phyloP scores from a whole-genome alignment of 1,140 invertebrate species.

The Pogonomyrmex barbatus region DNA sequence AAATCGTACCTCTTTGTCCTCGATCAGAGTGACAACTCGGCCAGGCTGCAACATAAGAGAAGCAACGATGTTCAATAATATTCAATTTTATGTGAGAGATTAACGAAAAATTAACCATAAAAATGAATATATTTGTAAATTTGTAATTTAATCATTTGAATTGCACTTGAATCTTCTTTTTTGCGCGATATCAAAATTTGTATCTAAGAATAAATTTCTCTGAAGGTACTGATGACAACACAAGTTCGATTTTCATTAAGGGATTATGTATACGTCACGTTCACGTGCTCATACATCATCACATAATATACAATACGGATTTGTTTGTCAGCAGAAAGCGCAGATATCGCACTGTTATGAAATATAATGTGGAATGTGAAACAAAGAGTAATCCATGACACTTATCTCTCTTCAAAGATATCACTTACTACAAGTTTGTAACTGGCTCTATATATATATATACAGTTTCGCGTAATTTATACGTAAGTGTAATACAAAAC shows the following conservation, averaged over 20 bases:
- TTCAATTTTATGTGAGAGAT: background rate
- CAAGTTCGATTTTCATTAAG: background rate
- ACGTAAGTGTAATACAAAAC: conserved; percentile 52
- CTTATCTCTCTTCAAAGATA: conserved; percentile 62
- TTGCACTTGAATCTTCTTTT: background rate
- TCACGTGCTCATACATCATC: background rate
- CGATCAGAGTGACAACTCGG: conserved; percentile 91
- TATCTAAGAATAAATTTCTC: background rate
- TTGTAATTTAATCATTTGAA: too few relatives aligned
- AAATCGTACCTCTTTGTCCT: conserved; percentile 89
- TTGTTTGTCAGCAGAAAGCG: conserved; percentile 28
- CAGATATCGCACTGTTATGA: conserved; percentile 4
- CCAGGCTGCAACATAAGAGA: conserved; percentile 90
- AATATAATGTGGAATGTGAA: conserved; percentile 2
- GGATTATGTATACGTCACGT: background rate
- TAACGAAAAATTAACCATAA: background rate
- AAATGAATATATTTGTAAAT: too few relatives aligned
- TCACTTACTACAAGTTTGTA: conserved; percentile 68
- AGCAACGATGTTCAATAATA: conserved; percentile 42
- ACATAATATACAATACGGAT: background rate
- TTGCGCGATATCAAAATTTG: background rate
- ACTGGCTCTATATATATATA: conserved; percentile 32
- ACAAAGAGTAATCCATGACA: conserved; percentile 5
- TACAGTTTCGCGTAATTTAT: conserved; percentile 55
- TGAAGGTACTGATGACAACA: background rate